Base-by-base conservation (phyloP, 1,140 invertebrate genomes). In the Scaptomyza pallida region DNA sequence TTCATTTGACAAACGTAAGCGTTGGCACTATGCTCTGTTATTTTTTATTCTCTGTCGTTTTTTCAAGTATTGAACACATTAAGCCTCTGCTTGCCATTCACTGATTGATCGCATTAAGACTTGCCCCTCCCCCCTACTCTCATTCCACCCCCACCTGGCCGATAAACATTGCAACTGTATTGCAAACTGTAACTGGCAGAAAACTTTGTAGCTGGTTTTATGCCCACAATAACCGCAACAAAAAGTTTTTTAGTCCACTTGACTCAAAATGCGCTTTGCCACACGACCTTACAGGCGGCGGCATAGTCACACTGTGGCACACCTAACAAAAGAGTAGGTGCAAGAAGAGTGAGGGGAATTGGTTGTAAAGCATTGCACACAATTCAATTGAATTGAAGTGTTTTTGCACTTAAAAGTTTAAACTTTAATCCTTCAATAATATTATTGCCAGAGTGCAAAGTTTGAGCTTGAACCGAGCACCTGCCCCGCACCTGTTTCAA, bases 371-470 rank as follows among this genome's bases (percentile, higher is more conserved):
- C 19, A 30, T 50, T 33, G 44, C 69, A 81, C 72, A 75, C 80
- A 83, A 64, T 71, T 64, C 54, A 64, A 86, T 86, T 86, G 52
- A 85, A 85, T 86, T 80, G 54, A 86, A 86, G 77, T 86, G 81
- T 75, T 85, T 85, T 80, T 85, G 81, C 81, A 85, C 81, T 85
- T 85, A 85, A 85, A 85, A 85, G 81, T 85, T 86, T 74, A 86
- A 86, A 85, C 77, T 85, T 85, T 77, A 86, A 85, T 85, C 81
- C 77, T 85, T 85, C 81, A 85, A 85, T 86, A 85, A 85, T 85
- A 86, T 85, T 86, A 77, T 85, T 64, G 73, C 55, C 62, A 41
- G 62, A 85, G 81, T 86, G 81, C 81, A 80, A 85, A 85, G 81
- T 86, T 81, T 68, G 60, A 73, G 35, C 33, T 61, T 35, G n/a